Evolutionary conservation across 2,113 vertebrate genomes (phyloP), one percentile per base, ranked within the genome.

Genomic region (Tachysurus fulvidraco): DNA sequence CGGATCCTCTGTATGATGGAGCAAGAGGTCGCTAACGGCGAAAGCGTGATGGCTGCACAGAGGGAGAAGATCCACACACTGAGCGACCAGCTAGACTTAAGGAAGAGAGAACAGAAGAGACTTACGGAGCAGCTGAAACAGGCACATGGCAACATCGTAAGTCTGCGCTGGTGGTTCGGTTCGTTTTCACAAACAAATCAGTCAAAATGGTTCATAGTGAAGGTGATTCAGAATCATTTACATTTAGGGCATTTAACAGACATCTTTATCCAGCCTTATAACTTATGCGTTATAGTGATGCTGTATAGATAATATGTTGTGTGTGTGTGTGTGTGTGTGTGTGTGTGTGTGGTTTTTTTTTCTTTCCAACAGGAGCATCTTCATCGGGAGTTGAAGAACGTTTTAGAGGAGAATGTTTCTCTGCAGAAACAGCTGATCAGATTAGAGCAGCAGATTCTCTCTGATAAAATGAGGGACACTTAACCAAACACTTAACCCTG

Each of bases 371-470:
- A 96, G 96, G 91, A 89, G 17, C 88, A 91, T 79, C 67, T 96
- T 62, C 95, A 94, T n/a, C 88, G 94, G 76, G 94, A 93, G 78
- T 90, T 96, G 85, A 94, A 92, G 88, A 89, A 83, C 0, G 92
- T 95, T 60, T 52, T 96, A 91, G 94, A 96, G 90, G 95, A 97
- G 86, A 97, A 96, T 21, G 92, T 92, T 17, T 89, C 90, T 77
- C 83, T 96, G 12, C 96, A 96, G 89, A 95, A 93, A 10, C 94
- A 94, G 81, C 88, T 96, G 73, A 92, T 94, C 88, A 95, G 90
- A 83, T 76, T 93, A 74, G 94, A 96, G 71, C 91, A 92, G 50
- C 94, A 92, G 23, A 91, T 93, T 11, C 91, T 94, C 54, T 91
- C 88, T 41, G 92, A 92, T 8, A 88, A 88, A 87, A 90, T 84